Percentiles rank a stretch among this genome's conserved stretches.
These are phyloP conservation scores for Acanthoscelides obtectus DNA, from an alignment of 2,888 invertebrate genomes.

Conservation along the genomic window DNA sequence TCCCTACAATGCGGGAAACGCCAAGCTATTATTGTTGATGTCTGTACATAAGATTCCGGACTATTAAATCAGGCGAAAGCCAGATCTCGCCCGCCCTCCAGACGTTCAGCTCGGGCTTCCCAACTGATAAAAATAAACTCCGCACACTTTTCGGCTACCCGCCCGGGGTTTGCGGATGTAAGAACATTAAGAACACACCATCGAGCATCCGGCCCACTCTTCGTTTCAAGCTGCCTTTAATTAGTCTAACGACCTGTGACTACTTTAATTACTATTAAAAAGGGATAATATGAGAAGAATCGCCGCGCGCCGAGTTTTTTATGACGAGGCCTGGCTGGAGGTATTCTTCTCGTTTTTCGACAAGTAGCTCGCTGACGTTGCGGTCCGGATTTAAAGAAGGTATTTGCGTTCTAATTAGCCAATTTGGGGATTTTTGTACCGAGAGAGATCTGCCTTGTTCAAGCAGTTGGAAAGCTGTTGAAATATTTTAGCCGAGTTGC, in stretches of 20 bases:
- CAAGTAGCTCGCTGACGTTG: not conserved
- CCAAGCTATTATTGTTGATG: no score
- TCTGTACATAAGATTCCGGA: no score
- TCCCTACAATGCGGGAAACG: no score
- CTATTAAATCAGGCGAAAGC: not conserved
- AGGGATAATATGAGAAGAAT: constrained; percentile 13
- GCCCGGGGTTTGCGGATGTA: not conserved
- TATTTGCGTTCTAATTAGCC: not conserved
- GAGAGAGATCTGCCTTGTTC: no score
- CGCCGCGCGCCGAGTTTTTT: not conserved
- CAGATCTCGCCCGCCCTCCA: not conserved
- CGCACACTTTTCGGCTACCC: not conserved
- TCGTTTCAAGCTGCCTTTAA: constrained; percentile 22
- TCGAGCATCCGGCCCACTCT: not conserved
- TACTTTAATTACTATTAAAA: constrained; percentile 26
- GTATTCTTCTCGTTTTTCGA: not conserved
- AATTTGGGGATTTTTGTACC: not conserved
- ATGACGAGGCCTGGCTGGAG: not conserved
- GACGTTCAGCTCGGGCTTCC: not conserved
- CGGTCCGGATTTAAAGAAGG: not conserved
- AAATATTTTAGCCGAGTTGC: no score
- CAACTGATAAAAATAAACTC: not conserved
- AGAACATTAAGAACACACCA: not conserved
- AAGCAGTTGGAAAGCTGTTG: no score
- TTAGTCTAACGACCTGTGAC: constrained; percentile 37